phyloP scores from a whole-genome alignment of 2,797 vertebrate species.

The Cynodonichthys magdalenae region DNA sequence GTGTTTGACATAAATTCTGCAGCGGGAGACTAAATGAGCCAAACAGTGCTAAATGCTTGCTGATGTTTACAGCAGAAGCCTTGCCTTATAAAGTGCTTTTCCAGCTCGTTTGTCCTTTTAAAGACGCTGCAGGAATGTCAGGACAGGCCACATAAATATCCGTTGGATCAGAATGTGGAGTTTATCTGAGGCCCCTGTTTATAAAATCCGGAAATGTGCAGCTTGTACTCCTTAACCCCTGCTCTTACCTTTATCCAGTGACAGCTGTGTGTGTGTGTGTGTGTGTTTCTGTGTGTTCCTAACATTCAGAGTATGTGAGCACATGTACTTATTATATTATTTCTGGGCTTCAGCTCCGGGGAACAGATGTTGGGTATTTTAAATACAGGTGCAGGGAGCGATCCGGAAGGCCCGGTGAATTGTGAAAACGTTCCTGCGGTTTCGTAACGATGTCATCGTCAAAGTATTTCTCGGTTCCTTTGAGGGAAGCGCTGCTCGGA shows the following conservation, averaged over 20 bases:
- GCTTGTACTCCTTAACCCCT: slow-evolving; percentile 71
- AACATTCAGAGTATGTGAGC: slow-evolving; percentile 39
- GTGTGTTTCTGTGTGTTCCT: slow-evolving; percentile 21
- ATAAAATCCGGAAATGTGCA: slow-evolving; percentile 83
- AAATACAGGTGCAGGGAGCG: slow-evolving; percentile 79
- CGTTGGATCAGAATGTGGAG: slow-evolving; percentile 84
- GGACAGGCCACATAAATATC: slow-evolving; percentile 87
- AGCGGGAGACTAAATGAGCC: slow-evolving; percentile 78
- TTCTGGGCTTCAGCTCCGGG: slow-evolving; percentile 55
- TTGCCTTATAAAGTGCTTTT: slow-evolving; percentile 90
- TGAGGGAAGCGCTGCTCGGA: too few species aligned
- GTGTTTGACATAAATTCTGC: slow-evolving; percentile 84
- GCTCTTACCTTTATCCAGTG: slow-evolving; percentile 67
- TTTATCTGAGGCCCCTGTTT: slow-evolving; percentile 86
- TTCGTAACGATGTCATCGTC: slow-evolving; percentile 55
- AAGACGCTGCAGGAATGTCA: slow-evolving; percentile 86
- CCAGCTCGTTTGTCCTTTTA: slow-evolving; percentile 86
- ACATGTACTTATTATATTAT: slow-evolving; percentile 58
- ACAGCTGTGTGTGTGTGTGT: slow-evolving; percentile 51
- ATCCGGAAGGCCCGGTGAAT: slow-evolving; percentile 68
- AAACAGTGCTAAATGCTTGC: slow-evolving; percentile 84
- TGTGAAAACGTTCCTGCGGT: slow-evolving; percentile 71
- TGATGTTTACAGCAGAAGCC: slow-evolving; percentile 85
- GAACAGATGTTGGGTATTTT: slow-evolving; percentile 77
- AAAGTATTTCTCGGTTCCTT: slow-evolving; percentile 68